These are phyloP conservation scores for Eupeodes latifasciatus DNA, from an alignment of 2,888 invertebrate genomes.

Conservation along the genomic window DNA sequence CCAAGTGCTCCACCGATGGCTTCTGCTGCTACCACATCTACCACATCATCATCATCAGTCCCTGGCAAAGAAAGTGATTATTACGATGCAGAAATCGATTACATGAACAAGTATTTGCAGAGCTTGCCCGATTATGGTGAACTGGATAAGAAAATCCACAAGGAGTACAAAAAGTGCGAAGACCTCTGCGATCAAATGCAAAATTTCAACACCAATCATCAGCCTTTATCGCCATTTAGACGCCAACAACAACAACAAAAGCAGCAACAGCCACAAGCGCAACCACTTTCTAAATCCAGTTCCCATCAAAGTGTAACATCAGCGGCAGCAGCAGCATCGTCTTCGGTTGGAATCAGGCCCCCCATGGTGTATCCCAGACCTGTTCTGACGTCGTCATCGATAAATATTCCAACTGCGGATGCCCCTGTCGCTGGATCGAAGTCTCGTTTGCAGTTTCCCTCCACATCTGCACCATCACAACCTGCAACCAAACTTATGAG, in stretches of 20 bases:
- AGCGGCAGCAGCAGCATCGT: not conserved
- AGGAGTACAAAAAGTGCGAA: constrained; percentile 84
- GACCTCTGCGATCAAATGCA: constrained; percentile 83
- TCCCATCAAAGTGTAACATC: constrained; percentile 81
- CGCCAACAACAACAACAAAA: constrained; percentile 79
- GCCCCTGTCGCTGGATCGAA: constrained; percentile 69
- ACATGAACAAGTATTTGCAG: constrained; percentile 84
- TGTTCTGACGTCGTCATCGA: constrained; percentile 63
- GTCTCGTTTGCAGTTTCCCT: constrained; percentile 82
- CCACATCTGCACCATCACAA: constrained; percentile 79
- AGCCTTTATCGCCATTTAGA: constrained; percentile 55
- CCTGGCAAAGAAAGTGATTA: constrained; percentile 78
- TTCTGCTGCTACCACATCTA: not conserved
- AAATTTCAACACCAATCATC: constrained; percentile 71
- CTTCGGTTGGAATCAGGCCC: constrained; percentile 28
- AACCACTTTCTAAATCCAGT: constrained; percentile 82
- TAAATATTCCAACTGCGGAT: constrained; percentile 68
- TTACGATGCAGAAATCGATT: constrained; percentile 84
- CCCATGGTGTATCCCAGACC: constrained; percentile 71
- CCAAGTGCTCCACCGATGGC: constrained; percentile 4
- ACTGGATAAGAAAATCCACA: constrained; percentile 83
- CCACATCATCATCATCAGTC: constrained; percentile 29
- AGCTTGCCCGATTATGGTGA: constrained; percentile 84
- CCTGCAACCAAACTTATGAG: constrained; percentile 80
- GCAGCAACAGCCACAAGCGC: constrained; percentile 61